Conservation (phyloP, 1,140 invertebrate species). For the Trachymyrmex septentrionalis region DNA sequence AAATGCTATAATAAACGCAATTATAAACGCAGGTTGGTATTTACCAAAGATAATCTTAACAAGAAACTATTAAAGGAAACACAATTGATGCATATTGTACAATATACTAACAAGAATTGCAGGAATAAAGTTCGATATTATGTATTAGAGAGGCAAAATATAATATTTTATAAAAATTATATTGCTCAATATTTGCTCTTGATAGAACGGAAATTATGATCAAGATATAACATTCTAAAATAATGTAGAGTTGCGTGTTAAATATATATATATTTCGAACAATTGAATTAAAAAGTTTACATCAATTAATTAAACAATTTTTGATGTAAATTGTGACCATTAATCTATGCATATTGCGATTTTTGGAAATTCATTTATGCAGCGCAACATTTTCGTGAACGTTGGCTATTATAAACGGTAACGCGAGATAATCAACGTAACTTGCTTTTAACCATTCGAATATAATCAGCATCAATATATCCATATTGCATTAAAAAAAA, state of each 20-base stretch:
- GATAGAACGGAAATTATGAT: neutral
- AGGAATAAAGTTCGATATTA: neutral
- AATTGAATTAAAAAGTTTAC: neutral
- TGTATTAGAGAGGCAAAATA: neutral
- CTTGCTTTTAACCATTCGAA: slow-evolving; percentile 38
- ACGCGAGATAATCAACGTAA: slow-evolving; percentile 34
- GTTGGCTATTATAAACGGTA: slow-evolving; percentile 50
- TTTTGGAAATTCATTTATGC: slow-evolving; percentile 10
- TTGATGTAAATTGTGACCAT: neutral
- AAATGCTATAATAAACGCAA: neutral
- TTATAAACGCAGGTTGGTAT: neutral
- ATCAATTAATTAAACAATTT: neutral
- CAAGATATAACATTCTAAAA: slow-evolving; percentile 5
- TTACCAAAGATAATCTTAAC: too few species aligned
- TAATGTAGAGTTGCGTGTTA: neutral
- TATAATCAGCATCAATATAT: slow-evolving; percentile 64
- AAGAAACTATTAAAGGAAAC: too few species aligned
- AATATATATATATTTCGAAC: neutral
- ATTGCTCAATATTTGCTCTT: too few species aligned
- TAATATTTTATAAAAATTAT: slow-evolving; percentile 12
- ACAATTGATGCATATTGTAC: neutral
- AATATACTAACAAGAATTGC: neutral
- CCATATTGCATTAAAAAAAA: slow-evolving; percentile 45
- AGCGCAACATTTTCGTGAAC: neutral
- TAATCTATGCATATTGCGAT: neutral